Conservation (phyloP, 2,888 invertebrate species). For the Mesoligia furuncula region DNA sequence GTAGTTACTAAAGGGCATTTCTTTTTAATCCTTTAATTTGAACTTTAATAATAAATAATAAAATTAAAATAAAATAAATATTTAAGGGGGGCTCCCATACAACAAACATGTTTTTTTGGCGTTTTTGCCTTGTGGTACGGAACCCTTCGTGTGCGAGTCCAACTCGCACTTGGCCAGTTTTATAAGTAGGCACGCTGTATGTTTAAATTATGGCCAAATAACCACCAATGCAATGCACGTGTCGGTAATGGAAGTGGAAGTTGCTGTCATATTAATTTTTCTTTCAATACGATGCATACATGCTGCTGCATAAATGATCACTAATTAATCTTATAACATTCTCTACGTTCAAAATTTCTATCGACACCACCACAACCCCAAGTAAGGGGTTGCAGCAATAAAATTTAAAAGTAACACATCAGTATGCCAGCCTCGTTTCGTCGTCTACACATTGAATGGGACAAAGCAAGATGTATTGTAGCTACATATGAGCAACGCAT, state of each 20-base stretch:
- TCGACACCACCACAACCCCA: slow-evolving; percentile 66
- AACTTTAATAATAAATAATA: no score
- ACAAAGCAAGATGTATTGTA: slow-evolving; percentile 87
- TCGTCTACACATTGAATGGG: slow-evolving; percentile 83
- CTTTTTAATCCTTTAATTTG: not conserved
- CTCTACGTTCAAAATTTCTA: slow-evolving; percentile 32
- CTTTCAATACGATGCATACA: not conserved
- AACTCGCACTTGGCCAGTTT: no score
- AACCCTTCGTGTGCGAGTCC: no score
- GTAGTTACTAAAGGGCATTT: not conserved
- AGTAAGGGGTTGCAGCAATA: slow-evolving; percentile 80
- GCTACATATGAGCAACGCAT: slow-evolving; percentile 75
- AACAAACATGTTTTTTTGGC: no score
- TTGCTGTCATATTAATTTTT: no score
- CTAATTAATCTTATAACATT: not conserved
- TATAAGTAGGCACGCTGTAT: no score
- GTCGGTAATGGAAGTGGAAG: no score
- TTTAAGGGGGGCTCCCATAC: no score
- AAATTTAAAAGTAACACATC: slow-evolving; percentile 88
- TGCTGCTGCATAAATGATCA: not conserved
- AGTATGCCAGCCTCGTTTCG: slow-evolving; percentile 86
- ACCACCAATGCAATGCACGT: no score
- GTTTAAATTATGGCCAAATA: no score
- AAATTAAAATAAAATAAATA: no score
- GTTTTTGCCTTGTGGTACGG: no score